Evolutionary conservation across 1,140 invertebrate genomes (phyloP).

Genomic region (Glossosoma conforme): DNA sequence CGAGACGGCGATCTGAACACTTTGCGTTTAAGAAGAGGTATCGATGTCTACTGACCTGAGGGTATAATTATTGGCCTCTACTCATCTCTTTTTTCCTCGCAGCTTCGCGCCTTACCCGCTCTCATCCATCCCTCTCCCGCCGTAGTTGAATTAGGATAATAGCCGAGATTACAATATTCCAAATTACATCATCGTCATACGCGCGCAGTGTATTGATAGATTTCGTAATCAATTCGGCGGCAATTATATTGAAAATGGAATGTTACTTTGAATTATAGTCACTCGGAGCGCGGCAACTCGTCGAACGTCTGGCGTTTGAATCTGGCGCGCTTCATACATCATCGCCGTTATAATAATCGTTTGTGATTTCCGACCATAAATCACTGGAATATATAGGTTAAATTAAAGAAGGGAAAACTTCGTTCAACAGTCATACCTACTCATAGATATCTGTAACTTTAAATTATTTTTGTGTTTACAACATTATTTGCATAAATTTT

Average conservation of each 20-base stretch:
- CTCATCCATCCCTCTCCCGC: conserved; percentile 2
- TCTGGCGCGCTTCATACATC: no score
- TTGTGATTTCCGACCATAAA: no score
- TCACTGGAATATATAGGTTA: no score
- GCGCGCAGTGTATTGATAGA: conserved; percentile 16
- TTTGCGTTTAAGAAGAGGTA: no score
- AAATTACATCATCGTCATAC: conserved; percentile 18
- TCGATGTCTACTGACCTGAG: conserved; percentile 17
- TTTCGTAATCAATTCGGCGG: conserved; percentile 23
- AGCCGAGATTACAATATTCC: conserved; percentile 21
- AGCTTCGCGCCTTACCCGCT: neutral
- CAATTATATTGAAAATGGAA: conserved; percentile 20
- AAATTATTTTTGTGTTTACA: neutral
- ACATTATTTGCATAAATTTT: neutral
- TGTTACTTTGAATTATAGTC: conserved; percentile 12
- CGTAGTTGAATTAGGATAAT: conserved; percentile 18
- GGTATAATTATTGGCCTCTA: conserved; percentile 15
- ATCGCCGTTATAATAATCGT: no score
- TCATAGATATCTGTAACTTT: neutral
- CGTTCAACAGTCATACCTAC: no score
- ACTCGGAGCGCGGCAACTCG: no score
- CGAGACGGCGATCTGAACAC: no score
- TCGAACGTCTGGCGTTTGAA: no score
- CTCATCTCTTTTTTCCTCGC: conserved; percentile 8
- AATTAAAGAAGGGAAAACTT: no score